phyloP scores from a whole-genome alignment of 2,113 vertebrate species.

The Haplochromis burtoni region DNA sequence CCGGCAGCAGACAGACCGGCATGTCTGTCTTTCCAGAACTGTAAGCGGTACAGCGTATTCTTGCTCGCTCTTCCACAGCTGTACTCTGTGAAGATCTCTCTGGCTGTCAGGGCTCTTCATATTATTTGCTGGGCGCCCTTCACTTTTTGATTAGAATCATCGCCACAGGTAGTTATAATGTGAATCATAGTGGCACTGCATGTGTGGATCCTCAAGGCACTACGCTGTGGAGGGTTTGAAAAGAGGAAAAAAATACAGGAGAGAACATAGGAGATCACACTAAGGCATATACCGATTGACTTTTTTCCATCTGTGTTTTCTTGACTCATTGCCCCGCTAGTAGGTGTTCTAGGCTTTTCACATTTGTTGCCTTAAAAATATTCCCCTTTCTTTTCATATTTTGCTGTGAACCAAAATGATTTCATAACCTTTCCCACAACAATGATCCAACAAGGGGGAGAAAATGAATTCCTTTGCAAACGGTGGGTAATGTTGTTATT shows the following conservation, averaged over 20 bases:
- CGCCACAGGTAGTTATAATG: slow-evolving; percentile 52
- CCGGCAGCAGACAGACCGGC: not conserved
- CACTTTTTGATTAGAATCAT: slow-evolving; percentile 59
- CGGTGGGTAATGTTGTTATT: not conserved
- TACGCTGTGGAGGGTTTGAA: slow-evolving; percentile 39
- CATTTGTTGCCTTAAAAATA: slow-evolving; percentile 41
- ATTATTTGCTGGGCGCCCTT: slow-evolving; percentile 42
- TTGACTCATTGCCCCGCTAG: slow-evolving; percentile 47
- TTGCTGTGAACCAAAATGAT: slow-evolving; percentile 17
- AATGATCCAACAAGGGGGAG: not conserved
- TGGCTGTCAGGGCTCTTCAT: slow-evolving; percentile 10
- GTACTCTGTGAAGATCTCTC: slow-evolving; percentile 31
- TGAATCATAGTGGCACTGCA: slow-evolving; percentile 58
- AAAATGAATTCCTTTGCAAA: not conserved
- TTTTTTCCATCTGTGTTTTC: slow-evolving; percentile 51
- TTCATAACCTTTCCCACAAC: slow-evolving; percentile 18
- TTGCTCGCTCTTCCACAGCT: not conserved
- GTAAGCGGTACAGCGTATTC: not conserved
- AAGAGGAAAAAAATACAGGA: slow-evolving; percentile 19
- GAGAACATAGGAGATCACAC: slow-evolving; percentile 40
- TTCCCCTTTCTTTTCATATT: slow-evolving; percentile 15
- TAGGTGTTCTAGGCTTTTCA: slow-evolving; percentile 39
- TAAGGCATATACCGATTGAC: slow-evolving; percentile 30
- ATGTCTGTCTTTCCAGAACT: slow-evolving; percentile 9
- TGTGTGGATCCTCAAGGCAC: slow-evolving; percentile 55